Base-by-base conservation (phyloP, 1,140 invertebrate genomes). In the Dendroctonus ponderosae region DNA sequence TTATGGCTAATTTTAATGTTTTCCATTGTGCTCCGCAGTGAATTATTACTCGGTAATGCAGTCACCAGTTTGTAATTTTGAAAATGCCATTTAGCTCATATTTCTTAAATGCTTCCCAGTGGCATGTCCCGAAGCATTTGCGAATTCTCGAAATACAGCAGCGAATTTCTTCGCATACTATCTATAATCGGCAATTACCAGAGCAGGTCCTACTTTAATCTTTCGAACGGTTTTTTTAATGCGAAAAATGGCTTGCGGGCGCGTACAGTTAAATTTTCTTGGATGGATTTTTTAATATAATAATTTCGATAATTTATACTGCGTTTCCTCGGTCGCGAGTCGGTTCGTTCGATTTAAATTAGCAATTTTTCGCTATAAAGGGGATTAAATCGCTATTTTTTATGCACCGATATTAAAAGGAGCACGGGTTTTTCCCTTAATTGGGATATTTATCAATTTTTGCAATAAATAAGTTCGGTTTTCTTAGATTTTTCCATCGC, bases 251-350 rank as follows among this genome's bases (percentile, higher is more conserved):
- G 62, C 71, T 69, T 43, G 70, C 44, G 38, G 56, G 70, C 66
- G 46, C 54, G 67, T 62, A 67, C 70, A 59, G 66, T 66, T 62
- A 74, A 71, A 71, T 69, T 65, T 82, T 81, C 80, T 81, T 80
- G 83, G 82, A 85, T 84, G 83, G 83, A 84, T 84, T 84, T 85
- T 85, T 84, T 85, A 85, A 85, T 85, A 83, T 82, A 85, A 85
- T 85, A 84, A 85, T 84, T 84, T 81, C 83, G 80, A 85, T 85
- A 84, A 85, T 85, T 84, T 84, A 83, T 84, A 75, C 67, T 71
- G 79, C 79, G 80, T 71, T 76, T 66, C 48, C 67, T 76, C 76
- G 78, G 79, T 80, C 77, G 79, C 71, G 63, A 39, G 41, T 38
- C 56, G 61, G 50, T 8, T 52, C 56, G 68, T 71, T 69, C 75